phyloP scores from a whole-genome alignment of 30 jellyfish, hydroid and myxozoan genomes.

The Pelagia noctiluca region DNA sequence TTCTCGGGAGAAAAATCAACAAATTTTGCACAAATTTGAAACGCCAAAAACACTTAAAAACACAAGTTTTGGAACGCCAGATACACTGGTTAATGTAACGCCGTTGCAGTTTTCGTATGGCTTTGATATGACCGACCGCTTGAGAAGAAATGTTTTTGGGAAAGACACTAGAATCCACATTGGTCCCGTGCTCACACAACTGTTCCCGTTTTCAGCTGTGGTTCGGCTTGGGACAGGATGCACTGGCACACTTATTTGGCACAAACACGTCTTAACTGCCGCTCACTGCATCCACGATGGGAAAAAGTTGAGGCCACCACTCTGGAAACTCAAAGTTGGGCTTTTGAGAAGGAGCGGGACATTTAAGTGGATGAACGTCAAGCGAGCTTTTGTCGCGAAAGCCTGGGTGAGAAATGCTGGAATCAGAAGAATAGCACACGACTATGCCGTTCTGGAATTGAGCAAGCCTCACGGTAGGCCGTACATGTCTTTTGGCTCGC shows the following conservation, averaged over 20 bases:
- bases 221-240: slow-evolving; percentile 84
- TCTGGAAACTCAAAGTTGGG: slow-evolving; percentile 79
- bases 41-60: too few relatives aligned
- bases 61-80: background rate
- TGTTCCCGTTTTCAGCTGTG: slow-evolving; percentile 81
- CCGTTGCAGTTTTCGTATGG: slow-evolving; percentile 13
- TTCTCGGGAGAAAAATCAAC: too few relatives aligned
- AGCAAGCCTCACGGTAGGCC: slow-evolving; percentile 81
- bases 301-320: slow-evolving; percentile 61
- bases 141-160: slow-evolving; percentile 84
- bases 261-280: slow-evolving; percentile 86
- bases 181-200: slow-evolving; percentile 22
- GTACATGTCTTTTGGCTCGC: slow-evolving; percentile 71
- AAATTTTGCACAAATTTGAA: too few relatives aligned
- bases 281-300: slow-evolving; percentile 96
- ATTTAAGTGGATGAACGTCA: slow-evolving; percentile 83
- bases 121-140: slow-evolving; percentile 41
- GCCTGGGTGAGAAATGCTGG: slow-evolving; percentile 78
- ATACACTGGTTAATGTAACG: background rate
- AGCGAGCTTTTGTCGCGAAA: slow-evolving; percentile 71
- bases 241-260: slow-evolving; percentile 93
- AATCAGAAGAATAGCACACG: slow-evolving; percentile 66
- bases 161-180: slow-evolving; percentile 70
- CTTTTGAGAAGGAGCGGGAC: slow-evolving; percentile 61
- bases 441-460: slow-evolving; percentile 86